Base-by-base conservation (phyloP, 2,113 vertebrate genomes). In the Meriones unguiculatus region DNA sequence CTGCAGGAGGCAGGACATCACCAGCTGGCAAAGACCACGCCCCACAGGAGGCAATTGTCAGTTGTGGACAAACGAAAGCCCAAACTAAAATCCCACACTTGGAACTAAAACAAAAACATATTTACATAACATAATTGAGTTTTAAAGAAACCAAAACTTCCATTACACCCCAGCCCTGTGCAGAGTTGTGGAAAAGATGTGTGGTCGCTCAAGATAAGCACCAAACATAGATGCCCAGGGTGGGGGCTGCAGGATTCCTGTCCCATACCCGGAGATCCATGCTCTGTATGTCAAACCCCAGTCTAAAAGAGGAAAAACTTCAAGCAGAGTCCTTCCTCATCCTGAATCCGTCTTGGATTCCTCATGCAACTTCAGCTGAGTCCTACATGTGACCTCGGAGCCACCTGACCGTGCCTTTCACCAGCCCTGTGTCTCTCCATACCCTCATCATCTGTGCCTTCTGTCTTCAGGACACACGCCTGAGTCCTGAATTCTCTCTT, bases 391-490 rank as follows among this genome's bases (percentile, higher is more conserved):
- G 82, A 32, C 87, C 82, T 78, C 77, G 2, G 0, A 18, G 54
- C 20, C 0, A 77, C 22, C 52, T 18, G n/a, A 35, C 32, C 28
- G 0, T n/a, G 0, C 78, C 84, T 69, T 86, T 50, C 1, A 52
- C 7, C 13, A 25, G 28, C 25, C 9, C 10, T 7, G 10, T 2
- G 2, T 18, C 67, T 84, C 13, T 28, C 52, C 3, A 7, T 1
- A 0, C 10, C 28, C 2, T 35, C 28, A 22, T 6, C 38, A 2
- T 9, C 52, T 50, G 9, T 14, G 24, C 25, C 90, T 24, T 22
- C 17, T 52, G 8, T 11, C 89, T n/a, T 64, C 28, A 7, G 20
- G 24, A 32, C 1, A 57, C 20, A 3, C 0, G 0, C n/a, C 50
- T 24, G 50, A 91, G 3, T 52, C 78, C 82, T 75, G 25, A 65